A percentile compares a stretch with the other conserved stretches of the same genome.
These are phyloP conservation scores for Glossophaga mutica DNA, from an alignment of 2,797 vertebrate genomes.

Conservation along the genomic window DNA sequence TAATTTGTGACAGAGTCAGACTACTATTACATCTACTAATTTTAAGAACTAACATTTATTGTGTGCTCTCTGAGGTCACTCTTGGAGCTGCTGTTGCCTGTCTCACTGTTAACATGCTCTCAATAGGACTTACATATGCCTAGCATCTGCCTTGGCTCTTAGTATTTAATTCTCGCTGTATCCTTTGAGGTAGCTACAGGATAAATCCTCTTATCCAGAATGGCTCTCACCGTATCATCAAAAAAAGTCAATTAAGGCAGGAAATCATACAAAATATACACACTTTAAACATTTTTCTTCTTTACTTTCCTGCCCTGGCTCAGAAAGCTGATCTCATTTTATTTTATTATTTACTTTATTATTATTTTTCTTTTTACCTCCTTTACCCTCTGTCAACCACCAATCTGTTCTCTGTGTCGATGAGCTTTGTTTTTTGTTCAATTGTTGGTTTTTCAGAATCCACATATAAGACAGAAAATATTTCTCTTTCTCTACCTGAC, in stretches of 20 bases:
- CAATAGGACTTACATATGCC: not conserved
- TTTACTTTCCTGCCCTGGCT: not conserved
- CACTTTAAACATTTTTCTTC: not conserved
- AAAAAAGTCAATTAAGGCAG: slow-evolving; percentile 13
- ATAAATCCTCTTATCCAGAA: not conserved
- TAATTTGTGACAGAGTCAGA: not conserved
- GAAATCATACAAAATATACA: not conserved
- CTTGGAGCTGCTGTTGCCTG: not conserved
- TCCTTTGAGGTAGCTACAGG: not conserved
- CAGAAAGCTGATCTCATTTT: not conserved
- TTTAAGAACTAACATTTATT: not conserved
- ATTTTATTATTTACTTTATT: not conserved
- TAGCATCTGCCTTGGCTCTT: not conserved
- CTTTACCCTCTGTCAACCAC: not conserved
- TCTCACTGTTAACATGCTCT: not conserved
- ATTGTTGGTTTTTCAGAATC: not conserved
- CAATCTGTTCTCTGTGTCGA: not conserved
- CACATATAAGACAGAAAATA: not conserved
- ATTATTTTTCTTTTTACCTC: not conserved
- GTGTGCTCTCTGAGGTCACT: not conserved
- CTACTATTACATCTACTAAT: not conserved
- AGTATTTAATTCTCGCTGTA: not conserved
- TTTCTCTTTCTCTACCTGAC: not conserved
- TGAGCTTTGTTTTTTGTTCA: not conserved
- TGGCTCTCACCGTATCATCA: not conserved